Conservation (phyloP, 2,888 invertebrate genomes). For the Scrobipalpa costella region DNA sequence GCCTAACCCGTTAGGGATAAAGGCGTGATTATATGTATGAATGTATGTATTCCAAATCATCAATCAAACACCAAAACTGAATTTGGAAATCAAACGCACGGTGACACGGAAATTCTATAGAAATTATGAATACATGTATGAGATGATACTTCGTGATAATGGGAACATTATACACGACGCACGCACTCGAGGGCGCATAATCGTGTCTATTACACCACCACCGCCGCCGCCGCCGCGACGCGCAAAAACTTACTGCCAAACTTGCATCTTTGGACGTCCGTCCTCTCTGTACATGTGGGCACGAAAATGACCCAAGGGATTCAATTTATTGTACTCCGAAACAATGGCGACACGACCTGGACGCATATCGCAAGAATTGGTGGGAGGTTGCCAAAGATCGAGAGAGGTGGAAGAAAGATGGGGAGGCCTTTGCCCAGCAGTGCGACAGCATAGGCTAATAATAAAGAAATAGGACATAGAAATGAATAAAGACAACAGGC, state of each 20-base stretch:
- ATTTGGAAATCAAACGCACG: neutral
- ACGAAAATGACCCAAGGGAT: slow-evolving; percentile 33
- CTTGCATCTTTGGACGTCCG: slow-evolving; percentile 64
- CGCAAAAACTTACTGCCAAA: slow-evolving; percentile 69
- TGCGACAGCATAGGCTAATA: no score
- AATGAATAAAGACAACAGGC: no score
- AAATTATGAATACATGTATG: slow-evolving; percentile 35
- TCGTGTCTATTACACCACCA: slow-evolving; percentile 54
- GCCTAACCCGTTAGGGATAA: no score
- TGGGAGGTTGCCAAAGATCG: no score
- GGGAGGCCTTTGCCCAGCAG: no score
- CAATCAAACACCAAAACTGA: neutral
- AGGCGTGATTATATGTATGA: no score
- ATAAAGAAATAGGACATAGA: no score
- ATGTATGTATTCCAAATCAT: neutral
- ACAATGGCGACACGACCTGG: neutral
- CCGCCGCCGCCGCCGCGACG: slow-evolving; percentile 34
- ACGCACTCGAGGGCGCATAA: slow-evolving; percentile 70
- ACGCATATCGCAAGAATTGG: no score
- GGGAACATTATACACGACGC: slow-evolving; percentile 74
- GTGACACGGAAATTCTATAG: slow-evolving; percentile 56
- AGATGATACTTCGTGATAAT: slow-evolving; percentile 62
- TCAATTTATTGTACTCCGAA: neutral
- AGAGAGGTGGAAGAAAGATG: no score
- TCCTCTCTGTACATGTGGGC: slow-evolving; percentile 45